Base-by-base conservation (phyloP, 2,888 invertebrate genomes). In the Spodoptera exigua region DNA sequence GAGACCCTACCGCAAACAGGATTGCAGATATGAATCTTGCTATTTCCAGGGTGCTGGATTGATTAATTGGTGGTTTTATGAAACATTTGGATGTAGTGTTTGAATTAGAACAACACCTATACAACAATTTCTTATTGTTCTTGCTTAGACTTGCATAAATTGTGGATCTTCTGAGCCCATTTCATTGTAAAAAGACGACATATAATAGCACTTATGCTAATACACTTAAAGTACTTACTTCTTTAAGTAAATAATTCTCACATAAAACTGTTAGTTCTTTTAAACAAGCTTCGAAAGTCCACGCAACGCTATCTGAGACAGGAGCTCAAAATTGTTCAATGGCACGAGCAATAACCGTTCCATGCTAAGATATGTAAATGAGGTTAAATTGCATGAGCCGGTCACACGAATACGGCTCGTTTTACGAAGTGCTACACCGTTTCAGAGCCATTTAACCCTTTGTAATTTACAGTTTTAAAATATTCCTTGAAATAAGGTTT, bases 321-420 rank as follows among this genome's bases (percentile, higher is more conserved):
- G 63, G 59, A 61, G 56, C 72, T 64, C 58, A 74, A 80, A 87
- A 86, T 82, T 84, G 81, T 80, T 80, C 83, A 84, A 82, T 86
- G 83, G 84, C 84, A 80, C 74, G 79, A 80, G 76, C 83, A 84
- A 82, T 84, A 88, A 85, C 82, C 81, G 82, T 80, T 80, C 76
- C 66, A 82, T 80, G 78, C 81, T 83, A 81, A 88, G 86, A 87
- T 86, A 88, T 88, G 88, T 82, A 86, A 88, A 88, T 88, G 72
- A 76, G 69, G 70, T 81, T 72, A 80, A 80, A 84, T 84, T 82
- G 82, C 81, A 86, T 84, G 84, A 80, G 79, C 73, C 74, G 72
- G 69, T 66, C 72, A 74, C 83, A 80, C 76, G 76, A 76, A 74
- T 73, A 75, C 72, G 67, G 66, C 59, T 64, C 75, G 67, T 72